Evolutionary conservation across 2,888 invertebrate genomes (phyloP), one percentile per base, ranked within the genome.

Genomic region (Polydrusus cervinus): DNA sequence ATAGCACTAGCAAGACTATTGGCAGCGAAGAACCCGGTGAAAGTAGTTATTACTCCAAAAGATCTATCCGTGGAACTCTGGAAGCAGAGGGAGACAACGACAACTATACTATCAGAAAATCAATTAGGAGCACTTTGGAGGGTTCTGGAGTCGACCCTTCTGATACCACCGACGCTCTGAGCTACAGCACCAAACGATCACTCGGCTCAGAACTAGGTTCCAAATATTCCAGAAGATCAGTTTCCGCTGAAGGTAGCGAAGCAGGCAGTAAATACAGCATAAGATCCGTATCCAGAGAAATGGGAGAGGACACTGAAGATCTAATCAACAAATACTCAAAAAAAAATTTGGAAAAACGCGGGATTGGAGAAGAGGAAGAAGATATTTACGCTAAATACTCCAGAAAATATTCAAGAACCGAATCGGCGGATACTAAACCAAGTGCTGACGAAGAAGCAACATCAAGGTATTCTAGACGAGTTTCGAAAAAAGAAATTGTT

Each of bases 301-400:
- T 78, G 16, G 80, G 79, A n/a, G 80, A 80, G 16, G 81, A 82
- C 8, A 80, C 81, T n/a, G 82, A 83, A 53, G 82, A 83, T 67
- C 40, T 83, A 8, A 53, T 83, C 60, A 76, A 81, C 8, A 82
- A 81, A 74, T 83, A 82, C 61, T 81, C 82, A 10, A 79, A 75
- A 60, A 83, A 81, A 64, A 82, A 83, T 69, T 51, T 71, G 6
- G 79, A 79, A 51, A 74, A 77, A 45, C 77, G 83, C 80, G 83
- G 82, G 78, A 81, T 83, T 80, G 86, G 84, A 82, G 85, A 84
- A 66, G 83, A 82, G 49, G 84, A 84, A 55, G 84, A 84, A 76
- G 83, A 84, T 73, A 81, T 82, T 65, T 83, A 84, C 47, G 81
- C 82, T 6, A 84, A 83, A 74, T 84, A 82, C 71, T 81, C 83